phyloP scores from a whole-genome alignment of 2,113 vertebrate genomes.

The Orycteropus afer region DNA sequence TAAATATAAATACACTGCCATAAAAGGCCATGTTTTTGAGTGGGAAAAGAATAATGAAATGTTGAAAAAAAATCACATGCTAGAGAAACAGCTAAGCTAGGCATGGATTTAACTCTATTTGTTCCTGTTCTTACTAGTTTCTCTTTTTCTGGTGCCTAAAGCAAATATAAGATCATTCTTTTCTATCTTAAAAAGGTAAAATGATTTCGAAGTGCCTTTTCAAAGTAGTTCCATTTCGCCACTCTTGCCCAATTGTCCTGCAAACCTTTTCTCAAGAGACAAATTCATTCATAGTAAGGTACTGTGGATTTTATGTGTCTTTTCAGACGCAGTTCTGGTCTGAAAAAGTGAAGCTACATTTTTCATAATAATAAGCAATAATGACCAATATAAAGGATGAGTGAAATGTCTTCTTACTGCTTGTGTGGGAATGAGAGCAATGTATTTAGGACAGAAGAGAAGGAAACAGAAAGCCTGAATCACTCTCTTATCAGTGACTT shows the following conservation, averaged over 20 bases:
- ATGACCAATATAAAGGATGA: background rate
- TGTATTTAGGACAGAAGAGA: background rate
- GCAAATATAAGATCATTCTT: background rate
- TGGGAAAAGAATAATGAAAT: background rate
- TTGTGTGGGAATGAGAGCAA: background rate
- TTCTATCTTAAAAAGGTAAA: background rate
- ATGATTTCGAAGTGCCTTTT: background rate
- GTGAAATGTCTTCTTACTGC: background rate
- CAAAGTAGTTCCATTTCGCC: background rate
- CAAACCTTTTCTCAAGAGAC: background rate
- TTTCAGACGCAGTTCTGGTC: background rate
- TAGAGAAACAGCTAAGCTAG: background rate
- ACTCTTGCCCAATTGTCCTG: background rate
- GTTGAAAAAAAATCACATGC: background rate
- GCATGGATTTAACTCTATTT: background rate
- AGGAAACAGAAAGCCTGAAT: background rate
- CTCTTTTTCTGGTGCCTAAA: background rate
- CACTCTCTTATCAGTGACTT: background rate
- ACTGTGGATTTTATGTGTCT: background rate
- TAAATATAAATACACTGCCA: background rate
- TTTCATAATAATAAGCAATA: background rate
- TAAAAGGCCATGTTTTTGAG: background rate
- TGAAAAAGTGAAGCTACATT: background rate
- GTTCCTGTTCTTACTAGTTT: background rate
- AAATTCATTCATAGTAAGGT: background rate